phyloP scores from a whole-genome alignment of 1,140 invertebrate genomes.

The Orchesella cincta region DNA sequence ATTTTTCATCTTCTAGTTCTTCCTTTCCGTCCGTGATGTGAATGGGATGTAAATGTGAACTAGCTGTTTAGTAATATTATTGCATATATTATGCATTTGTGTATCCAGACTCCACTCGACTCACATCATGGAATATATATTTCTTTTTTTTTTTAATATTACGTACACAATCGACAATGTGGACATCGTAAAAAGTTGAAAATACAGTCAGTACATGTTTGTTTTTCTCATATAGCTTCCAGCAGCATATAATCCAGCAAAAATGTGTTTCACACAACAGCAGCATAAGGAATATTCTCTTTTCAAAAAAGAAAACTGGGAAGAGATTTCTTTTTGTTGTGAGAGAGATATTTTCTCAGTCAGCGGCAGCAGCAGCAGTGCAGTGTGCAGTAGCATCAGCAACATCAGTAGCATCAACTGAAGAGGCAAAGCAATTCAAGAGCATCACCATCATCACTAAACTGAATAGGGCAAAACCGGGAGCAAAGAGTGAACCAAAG shows the following conservation, averaged over 20 bases:
- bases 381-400: background rate
- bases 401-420: background rate
- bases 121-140: too few species aligned
- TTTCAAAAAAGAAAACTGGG: too few species aligned
- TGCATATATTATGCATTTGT: too few species aligned
- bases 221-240: constrained; percentile 24
- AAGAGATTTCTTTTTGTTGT: background rate
- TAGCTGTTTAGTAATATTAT: too few species aligned
- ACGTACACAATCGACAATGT: too few species aligned
- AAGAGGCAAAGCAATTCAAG: constrained; percentile 21
- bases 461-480: background rate
- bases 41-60: too few species aligned
- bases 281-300: background rate
- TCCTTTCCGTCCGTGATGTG: too few species aligned
- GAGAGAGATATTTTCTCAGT: background rate
- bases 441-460: constrained; percentile 6
- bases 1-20: too few species aligned
- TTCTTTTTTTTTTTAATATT: too few species aligned
- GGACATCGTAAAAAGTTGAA: background rate
- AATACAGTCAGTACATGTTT: background rate
- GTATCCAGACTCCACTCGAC: too few species aligned
- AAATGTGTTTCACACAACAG: background rate
- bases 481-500: background rate
- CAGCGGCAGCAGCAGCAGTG: background rate
- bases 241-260: constrained; percentile 23